A percentile compares a stretch with the other conserved stretches of the same genome.
phyloP scores from a whole-genome alignment of 2,888 invertebrate species.

The Phaedon cochleariae region DNA sequence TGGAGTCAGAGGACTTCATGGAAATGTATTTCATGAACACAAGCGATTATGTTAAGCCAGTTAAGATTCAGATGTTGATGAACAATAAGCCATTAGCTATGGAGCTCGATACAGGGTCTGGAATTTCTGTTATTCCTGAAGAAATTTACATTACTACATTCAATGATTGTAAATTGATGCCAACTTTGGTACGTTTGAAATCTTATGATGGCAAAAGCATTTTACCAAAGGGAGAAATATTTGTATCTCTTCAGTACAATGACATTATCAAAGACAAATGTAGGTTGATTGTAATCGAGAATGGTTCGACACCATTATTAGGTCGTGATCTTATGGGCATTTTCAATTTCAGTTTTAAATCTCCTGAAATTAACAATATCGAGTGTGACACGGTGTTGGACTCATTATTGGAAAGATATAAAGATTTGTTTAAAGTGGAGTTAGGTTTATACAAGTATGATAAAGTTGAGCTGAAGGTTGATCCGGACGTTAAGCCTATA shows the following conservation, averaged over 20 bases:
- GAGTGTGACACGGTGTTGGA: background rate
- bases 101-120: constrained; percentile 24
- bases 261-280: constrained; percentile 13
- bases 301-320: constrained; percentile 15
- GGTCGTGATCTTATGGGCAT: constrained; percentile 15
- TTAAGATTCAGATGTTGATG: constrained; percentile 14
- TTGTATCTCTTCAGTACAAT: constrained; percentile 4
- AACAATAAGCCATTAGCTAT: constrained; percentile 4
- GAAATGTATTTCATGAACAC: constrained; percentile 15
- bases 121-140: constrained; percentile 21
- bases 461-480: constrained; percentile 17
- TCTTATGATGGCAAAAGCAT: constrained; percentile 22
- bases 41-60: constrained; percentile 15
- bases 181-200: constrained; percentile 15
- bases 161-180: constrained; percentile 15
- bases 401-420: background rate
- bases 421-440: background rate
- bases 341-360: constrained; percentile 10
- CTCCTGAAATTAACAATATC: background rate
- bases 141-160: constrained; percentile 12
- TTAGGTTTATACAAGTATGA: constrained; percentile 8
- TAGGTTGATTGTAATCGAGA: constrained; percentile 8
- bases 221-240: constrained; percentile 17
- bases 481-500: constrained; percentile 5
- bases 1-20: constrained; percentile 2